phyloP scores from a whole-genome alignment of 2,888 invertebrate genomes.

The Drosophila prolongata region DNA sequence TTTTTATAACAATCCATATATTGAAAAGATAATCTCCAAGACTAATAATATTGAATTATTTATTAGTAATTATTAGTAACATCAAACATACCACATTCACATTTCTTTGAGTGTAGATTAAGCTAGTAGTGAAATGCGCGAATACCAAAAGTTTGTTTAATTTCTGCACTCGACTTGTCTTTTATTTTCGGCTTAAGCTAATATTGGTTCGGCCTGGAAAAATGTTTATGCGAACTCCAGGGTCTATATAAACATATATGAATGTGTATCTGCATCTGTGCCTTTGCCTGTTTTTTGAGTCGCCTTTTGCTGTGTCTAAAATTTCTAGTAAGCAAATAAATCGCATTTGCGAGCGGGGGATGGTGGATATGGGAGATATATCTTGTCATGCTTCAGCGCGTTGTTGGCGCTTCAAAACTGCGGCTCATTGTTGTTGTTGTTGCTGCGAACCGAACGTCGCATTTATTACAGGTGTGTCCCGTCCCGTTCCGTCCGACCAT shows the following conservation, averaged over 20 bases:
- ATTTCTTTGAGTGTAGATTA: not conserved
- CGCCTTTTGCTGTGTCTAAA: constrained; percentile 43
- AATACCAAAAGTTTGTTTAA: constrained; percentile 1
- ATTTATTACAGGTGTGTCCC: constrained; percentile 67
- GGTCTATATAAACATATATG: constrained; percentile 1
- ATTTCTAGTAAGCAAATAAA: constrained; percentile 67
- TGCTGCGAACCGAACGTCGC: constrained; percentile 30
- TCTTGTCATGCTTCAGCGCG: constrained; percentile 65
- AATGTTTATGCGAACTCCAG: constrained; percentile 30
- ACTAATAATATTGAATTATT: too few species aligned
- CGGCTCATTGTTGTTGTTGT: constrained; percentile 44
- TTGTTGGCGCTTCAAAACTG: constrained; percentile 55
- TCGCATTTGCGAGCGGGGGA: constrained; percentile 29
- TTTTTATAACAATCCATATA: too few species aligned
- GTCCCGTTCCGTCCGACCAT: not conserved
- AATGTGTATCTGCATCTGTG: constrained; percentile 28
- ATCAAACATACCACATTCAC: too few species aligned
- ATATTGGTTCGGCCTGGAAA: constrained; percentile 41
- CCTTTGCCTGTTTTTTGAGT: constrained; percentile 7
- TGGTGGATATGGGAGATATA: not conserved
- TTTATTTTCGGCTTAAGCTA: constrained; percentile 13
- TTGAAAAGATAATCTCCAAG: too few species aligned
- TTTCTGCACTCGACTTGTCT: constrained; percentile 11
- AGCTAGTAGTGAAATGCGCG: not conserved
- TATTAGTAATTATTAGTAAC: too few species aligned